phyloP scores from a whole-genome alignment of 2,113 vertebrate genomes.

The Epinephelus lanceolatus region DNA sequence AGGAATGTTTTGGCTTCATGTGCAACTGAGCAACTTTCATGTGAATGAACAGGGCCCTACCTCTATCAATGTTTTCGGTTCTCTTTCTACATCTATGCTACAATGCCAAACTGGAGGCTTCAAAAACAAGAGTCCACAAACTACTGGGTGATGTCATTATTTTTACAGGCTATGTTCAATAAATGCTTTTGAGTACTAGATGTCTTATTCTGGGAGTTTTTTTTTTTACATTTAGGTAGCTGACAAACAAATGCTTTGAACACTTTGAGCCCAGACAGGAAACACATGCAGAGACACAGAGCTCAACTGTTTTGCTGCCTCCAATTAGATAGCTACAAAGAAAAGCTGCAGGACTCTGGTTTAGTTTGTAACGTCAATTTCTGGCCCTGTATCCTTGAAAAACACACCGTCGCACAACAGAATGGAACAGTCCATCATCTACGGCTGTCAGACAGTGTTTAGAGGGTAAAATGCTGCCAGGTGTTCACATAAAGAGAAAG shows the following conservation, averaged over 20 bases:
- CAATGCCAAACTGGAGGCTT: too few species aligned
- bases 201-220: not conserved
- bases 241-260: conserved; percentile 1
- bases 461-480: conserved; percentile 13
- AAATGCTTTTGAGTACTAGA: not conserved
- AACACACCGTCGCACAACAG: not conserved
- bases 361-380: not conserved
- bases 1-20: too few species aligned
- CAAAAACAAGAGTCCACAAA: too few species aligned
- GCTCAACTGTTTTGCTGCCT: not conserved
- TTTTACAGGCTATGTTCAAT: too few species aligned
- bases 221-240: not conserved
- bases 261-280: not conserved
- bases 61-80: too few species aligned
- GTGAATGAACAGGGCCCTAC: too few species aligned
- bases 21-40: too few species aligned
- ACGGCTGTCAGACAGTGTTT: not conserved
- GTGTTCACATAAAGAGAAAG: conserved; percentile 11
- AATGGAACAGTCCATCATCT: conserved; percentile 14
- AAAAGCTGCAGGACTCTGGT: conserved; percentile 5
- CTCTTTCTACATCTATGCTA: too few species aligned
- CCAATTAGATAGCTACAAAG: not conserved
- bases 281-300: not conserved
- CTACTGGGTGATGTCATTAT: too few species aligned
- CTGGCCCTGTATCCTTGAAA: not conserved